A percentile compares a stretch with the other conserved stretches of the same genome.
phyloP scores from a whole-genome alignment of 2,888 invertebrate species.

The Papilio demoleus region DNA sequence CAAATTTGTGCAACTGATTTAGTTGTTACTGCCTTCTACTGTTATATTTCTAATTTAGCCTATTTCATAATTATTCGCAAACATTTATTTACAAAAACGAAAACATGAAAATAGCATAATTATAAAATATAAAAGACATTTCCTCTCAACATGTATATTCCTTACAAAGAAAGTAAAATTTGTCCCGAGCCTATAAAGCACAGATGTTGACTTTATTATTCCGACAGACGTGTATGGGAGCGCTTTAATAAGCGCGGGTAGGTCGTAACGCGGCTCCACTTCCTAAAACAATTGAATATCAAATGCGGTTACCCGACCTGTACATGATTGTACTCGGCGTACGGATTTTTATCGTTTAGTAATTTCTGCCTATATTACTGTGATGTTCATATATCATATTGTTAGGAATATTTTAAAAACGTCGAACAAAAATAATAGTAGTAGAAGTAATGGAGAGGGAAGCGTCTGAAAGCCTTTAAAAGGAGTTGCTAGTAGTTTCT shows the following conservation, averaged over 20 bases:
- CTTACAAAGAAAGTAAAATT: slow-evolving; percentile 16
- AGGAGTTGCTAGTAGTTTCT: no score
- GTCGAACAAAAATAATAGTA: no score
- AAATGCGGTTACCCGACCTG: slow-evolving; percentile 23
- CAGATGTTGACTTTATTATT: slow-evolving; percentile 36
- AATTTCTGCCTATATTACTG: neutral
- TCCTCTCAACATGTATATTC: slow-evolving; percentile 8
- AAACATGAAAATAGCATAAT: neutral
- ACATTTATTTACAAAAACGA: neutral
- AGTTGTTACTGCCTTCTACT: no score
- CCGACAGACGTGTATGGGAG: slow-evolving; percentile 30
- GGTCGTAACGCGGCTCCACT: slow-evolving; percentile 17
- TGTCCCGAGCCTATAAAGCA: slow-evolving; percentile 22
- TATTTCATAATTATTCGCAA: no score
- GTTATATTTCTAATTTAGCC: no score
- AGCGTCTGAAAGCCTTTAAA: no score
- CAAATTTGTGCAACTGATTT: no score
- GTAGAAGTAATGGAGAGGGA: no score
- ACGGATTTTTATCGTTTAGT: neutral
- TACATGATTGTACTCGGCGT: neutral
- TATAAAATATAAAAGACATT: slow-evolving; percentile 1
- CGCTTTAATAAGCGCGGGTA: slow-evolving; percentile 30
- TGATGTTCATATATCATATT: neutral
- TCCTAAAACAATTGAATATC: slow-evolving; percentile 29
- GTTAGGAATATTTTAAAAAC: no score